phyloP scores from a whole-genome alignment of 2,113 vertebrate species.

The Aldabrachelys gigantea region DNA sequence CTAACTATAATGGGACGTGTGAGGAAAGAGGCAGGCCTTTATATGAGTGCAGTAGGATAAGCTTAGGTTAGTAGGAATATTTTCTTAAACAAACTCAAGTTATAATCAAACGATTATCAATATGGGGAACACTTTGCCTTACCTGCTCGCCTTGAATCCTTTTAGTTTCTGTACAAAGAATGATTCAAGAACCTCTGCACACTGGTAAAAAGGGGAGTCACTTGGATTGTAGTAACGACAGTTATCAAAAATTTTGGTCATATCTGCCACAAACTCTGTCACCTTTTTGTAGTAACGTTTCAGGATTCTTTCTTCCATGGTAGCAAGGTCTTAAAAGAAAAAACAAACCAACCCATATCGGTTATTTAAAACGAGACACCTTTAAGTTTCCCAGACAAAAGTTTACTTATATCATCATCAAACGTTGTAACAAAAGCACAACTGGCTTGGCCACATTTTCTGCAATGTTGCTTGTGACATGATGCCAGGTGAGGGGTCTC shows the following conservation, averaged over 20 bases:
- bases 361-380: background rate
- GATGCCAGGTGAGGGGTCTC: background rate
- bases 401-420: background rate
- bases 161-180: conserved; percentile 99
- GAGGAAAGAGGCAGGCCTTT: background rate
- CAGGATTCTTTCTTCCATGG: conserved; percentile 94
- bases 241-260: conserved; percentile 99
- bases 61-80: background rate
- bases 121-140: conserved; percentile 49
- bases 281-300: conserved; percentile 97
- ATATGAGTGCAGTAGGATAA: background rate
- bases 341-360: conserved; percentile 11
- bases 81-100: background rate
- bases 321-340: conserved; percentile 91
- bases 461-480: background rate
- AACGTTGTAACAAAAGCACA: background rate
- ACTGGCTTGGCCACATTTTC: background rate
- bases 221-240: conserved; percentile 99
- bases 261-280: conserved; percentile 98
- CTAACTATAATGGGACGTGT: background rate
- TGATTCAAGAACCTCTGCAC: conserved; percentile 96
- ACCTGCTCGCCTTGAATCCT: conserved; percentile 99
- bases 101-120: background rate
- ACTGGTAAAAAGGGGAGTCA: conserved; percentile 98
- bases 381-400: background rate